Conservation (phyloP, 1,140 invertebrate genomes). For the Cataglyphis hispanica region DNA sequence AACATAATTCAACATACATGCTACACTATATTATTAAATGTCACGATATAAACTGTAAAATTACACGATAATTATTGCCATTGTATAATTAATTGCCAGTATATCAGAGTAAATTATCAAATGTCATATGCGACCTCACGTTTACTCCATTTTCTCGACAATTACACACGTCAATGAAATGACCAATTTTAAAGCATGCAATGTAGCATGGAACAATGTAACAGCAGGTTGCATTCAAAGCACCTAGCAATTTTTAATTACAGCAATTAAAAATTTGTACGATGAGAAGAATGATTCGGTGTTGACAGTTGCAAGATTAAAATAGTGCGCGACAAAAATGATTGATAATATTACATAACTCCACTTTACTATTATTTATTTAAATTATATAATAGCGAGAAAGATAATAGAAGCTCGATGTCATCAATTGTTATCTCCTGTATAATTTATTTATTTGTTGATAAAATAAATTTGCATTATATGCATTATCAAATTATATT, state of each 20-base stretch:
- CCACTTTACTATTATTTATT: not conserved
- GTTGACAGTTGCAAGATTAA: slow-evolving; percentile 3
- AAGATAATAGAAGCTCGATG: slow-evolving; percentile 1
- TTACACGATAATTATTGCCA: not conserved
- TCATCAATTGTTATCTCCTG: not conserved
- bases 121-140: not conserved
- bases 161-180: slow-evolving; percentile 5
- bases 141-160: not conserved
- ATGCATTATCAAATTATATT: not conserved
- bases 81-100: not conserved
- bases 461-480: not conserved
- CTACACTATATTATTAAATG: no score
- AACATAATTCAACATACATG: no score
- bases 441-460: not conserved
- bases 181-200: not conserved
- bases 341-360: not conserved
- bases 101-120: slow-evolving; percentile 8
- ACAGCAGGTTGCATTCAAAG: no score
- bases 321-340: not conserved
- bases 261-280: slow-evolving; percentile 31
- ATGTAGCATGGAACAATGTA: not conserved
- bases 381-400: not conserved
- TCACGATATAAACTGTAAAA: not conserved
- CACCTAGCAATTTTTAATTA: not conserved
- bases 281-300: not conserved